Evolutionary conservation across 2,888 invertebrate species (phyloP).

Genomic region (Mystacides longicornis): DNA sequence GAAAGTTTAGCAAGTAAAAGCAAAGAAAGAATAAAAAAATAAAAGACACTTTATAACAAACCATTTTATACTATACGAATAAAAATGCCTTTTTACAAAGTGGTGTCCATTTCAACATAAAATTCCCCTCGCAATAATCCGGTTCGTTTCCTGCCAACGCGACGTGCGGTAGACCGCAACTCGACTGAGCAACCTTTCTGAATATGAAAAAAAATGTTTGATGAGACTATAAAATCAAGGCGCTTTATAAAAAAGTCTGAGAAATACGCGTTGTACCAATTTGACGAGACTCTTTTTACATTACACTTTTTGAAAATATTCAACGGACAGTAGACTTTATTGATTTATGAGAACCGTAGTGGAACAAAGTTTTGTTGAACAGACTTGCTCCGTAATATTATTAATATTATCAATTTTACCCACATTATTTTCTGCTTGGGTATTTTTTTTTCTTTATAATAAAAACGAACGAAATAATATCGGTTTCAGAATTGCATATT

Average conservation of each 20-base stretch:
- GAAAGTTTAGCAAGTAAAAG: no score
- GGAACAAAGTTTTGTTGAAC: neutral
- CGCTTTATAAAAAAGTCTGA: neutral
- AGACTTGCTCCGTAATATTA: neutral
- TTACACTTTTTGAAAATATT: neutral
- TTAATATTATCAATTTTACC: neutral
- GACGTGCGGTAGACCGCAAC: constrained; percentile 19
- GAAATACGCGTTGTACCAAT: neutral
- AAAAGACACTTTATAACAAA: no score
- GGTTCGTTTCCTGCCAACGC: constrained; percentile 16
- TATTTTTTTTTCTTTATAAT: neutral
- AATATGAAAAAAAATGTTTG: neutral
- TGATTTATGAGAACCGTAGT: neutral
- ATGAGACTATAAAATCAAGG: neutral
- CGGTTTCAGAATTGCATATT: no score
- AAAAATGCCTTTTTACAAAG: no score
- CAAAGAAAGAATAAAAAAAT: no score
- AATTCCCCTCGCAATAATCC: constrained; percentile 4
- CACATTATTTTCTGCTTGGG: neutral
- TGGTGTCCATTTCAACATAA: no score
- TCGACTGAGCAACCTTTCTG: constrained; percentile 4
- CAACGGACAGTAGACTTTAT: neutral
- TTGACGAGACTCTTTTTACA: neutral
- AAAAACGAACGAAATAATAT: neutral
- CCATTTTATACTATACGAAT: no score